A percentile compares a stretch with the other conserved stretches of the same genome.
Evolutionary conservation across 2,888 invertebrate species (phyloP).

Genomic region (Invenusta paracnida): DNA sequence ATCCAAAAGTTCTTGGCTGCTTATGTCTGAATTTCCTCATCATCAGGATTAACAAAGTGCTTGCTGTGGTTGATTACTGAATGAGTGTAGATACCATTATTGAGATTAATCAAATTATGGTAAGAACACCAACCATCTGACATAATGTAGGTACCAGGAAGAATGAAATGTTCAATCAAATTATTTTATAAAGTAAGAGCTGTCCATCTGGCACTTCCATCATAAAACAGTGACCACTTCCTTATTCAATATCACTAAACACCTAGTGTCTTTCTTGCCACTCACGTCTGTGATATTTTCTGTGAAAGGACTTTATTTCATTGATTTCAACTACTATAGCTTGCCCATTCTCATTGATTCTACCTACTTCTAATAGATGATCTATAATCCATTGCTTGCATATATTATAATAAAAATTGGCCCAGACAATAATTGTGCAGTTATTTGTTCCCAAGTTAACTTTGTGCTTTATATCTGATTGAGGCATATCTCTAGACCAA

Average conservation of each 20-base stretch:
- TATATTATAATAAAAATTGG: background rate
- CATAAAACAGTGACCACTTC: background rate
- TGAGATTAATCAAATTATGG: background rate
- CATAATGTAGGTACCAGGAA: background rate
- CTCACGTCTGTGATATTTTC: background rate
- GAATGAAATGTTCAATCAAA: background rate
- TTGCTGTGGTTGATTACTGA: background rate
- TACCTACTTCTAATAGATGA: no score
- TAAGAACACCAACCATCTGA: background rate
- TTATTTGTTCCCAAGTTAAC: background rate
- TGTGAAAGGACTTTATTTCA: background rate
- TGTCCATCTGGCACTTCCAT: background rate
- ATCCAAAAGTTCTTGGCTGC: background rate
- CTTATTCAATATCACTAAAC: background rate
- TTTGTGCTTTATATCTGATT: background rate
- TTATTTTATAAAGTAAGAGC: no score
- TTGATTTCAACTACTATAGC: background rate
- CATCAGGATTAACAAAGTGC: background rate
- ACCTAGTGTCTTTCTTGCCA: background rate
- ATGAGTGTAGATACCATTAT: background rate
- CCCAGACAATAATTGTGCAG: background rate
- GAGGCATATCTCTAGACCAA: background rate
- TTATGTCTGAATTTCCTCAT: background rate
- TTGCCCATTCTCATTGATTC: background rate
- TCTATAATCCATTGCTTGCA: no score